A percentile compares a stretch with the other conserved stretches of the same genome.
Evolutionary conservation across 2,797 vertebrate species (phyloP).

Genomic region (Arrhamphus sclerolepis): DNA sequence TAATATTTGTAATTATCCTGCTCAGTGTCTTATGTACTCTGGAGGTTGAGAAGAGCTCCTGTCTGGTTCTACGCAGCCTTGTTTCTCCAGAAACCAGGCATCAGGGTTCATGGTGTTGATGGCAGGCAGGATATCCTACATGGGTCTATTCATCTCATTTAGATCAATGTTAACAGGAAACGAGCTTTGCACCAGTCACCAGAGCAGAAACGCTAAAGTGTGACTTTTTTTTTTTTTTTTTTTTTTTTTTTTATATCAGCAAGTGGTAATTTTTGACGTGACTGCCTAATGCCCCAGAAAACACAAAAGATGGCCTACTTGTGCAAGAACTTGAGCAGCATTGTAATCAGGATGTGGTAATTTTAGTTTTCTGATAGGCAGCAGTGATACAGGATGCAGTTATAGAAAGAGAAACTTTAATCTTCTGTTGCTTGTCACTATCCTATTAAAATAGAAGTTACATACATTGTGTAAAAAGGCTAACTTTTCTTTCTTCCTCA

Average conservation of each 20-base stretch:
- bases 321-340: background rate
- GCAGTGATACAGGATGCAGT: conserved; percentile 18
- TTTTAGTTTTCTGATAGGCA: conserved; percentile 20
- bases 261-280: conserved; percentile 9
- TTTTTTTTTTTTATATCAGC: too few relatives aligned
- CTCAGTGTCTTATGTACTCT: conserved; percentile 31
- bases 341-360: too few relatives aligned
- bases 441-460: too few relatives aligned
- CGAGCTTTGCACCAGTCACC: background rate
- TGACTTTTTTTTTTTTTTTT: too few relatives aligned
- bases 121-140: conserved; percentile 13
- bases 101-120: background rate
- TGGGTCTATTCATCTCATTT: conserved; percentile 12
- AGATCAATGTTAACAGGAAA: conserved; percentile 31
- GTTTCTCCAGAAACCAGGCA: conserved; percentile 8
- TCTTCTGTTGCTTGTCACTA: conserved; percentile 9
- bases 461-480: too few relatives aligned
- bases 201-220: background rate
- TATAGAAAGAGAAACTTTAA: conserved; percentile 7
- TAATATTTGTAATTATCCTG: conserved; percentile 29
- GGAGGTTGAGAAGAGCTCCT: conserved; percentile 22
- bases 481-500: too few relatives aligned
- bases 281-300: conserved; percentile 35
- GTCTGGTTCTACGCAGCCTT: background rate
- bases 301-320: conserved; percentile 34